phyloP scores from a whole-genome alignment of 2,113 vertebrate species.

The Lonchura striata region DNA sequence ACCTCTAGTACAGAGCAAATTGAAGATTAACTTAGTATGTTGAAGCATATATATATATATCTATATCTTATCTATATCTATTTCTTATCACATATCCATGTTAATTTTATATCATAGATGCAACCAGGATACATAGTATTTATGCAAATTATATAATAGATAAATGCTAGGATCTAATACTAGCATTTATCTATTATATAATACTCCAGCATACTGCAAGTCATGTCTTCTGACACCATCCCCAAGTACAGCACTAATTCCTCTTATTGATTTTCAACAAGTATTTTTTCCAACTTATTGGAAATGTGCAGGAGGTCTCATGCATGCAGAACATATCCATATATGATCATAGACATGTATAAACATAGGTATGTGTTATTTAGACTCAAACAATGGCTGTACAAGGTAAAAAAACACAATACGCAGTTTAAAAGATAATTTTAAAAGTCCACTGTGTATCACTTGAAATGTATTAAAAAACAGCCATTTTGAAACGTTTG shows the following conservation, averaged over 20 bases:
- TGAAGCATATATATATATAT: background rate
- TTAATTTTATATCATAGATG: background rate
- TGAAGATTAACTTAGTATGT: background rate
- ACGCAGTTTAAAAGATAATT: background rate
- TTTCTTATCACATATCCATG: background rate
- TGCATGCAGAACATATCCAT: background rate
- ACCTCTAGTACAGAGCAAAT: background rate
- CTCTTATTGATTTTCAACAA: background rate
- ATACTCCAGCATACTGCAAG: background rate
- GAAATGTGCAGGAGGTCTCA: background rate
- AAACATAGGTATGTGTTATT: background rate
- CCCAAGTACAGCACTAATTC: background rate
- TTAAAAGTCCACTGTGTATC: background rate
- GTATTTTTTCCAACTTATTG: background rate
- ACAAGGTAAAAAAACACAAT: background rate
- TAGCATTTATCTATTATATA: too few relatives aligned
- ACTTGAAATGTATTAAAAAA: background rate
- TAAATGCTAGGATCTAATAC: background rate
- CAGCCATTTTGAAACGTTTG: background rate
- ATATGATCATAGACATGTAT: background rate
- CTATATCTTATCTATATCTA: background rate
- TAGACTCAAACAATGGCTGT: background rate
- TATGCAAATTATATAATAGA: background rate
- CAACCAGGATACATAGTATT: background rate
- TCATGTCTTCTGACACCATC: background rate